Conservation (phyloP, 2,113 vertebrate genomes). For the Poecilia latipinna region DNA sequence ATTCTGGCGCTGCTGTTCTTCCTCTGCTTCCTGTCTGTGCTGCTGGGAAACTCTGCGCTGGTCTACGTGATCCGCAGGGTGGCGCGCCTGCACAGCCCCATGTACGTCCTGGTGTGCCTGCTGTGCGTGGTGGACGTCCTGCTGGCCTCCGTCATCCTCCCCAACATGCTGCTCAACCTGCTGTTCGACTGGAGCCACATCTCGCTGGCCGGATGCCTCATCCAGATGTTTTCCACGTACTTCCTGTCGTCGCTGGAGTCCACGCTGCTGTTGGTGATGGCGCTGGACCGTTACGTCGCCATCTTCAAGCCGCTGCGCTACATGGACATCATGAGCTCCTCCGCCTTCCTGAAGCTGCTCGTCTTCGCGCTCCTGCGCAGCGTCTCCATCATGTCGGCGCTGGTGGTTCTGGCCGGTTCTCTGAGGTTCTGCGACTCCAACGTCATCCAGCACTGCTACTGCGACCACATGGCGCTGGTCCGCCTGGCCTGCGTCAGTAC, state of each 20-base stretch:
- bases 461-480: slow-evolving; percentile 84
- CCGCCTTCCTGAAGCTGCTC: slow-evolving; percentile 54
- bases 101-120: slow-evolving; percentile 78
- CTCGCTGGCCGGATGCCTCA: slow-evolving; percentile 75
- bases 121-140: slow-evolving; percentile 77
- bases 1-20: slow-evolving; percentile 69
- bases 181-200: slow-evolving; percentile 63
- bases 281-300: slow-evolving; percentile 80
- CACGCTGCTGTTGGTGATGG: slow-evolving; percentile 80
- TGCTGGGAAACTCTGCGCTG: slow-evolving; percentile 73
- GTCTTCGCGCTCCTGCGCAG: slow-evolving; percentile 75
- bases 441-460: slow-evolving; percentile 77
- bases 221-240: slow-evolving; percentile 86
- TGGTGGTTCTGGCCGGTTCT: slow-evolving; percentile 74
- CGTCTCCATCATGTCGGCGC: slow-evolving; percentile 65
- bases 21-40: slow-evolving; percentile 46
- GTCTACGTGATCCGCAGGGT: slow-evolving; percentile 57
- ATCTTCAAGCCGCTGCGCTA: slow-evolving; percentile 82
- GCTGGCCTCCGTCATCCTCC: slow-evolving; percentile 65
- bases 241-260: slow-evolving; percentile 81
- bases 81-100: slow-evolving; percentile 76
- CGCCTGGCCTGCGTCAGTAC: slow-evolving; percentile 75
- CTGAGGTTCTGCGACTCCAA: slow-evolving; percentile 74
- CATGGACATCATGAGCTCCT: slow-evolving; percentile 39
- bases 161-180: slow-evolving; percentile 74